A percentile compares a stretch with the other conserved stretches of the same genome.
These are phyloP conservation scores for Orycteropus afer DNA, from an alignment of 2,113 vertebrate species.

Conservation along the genomic window DNA sequence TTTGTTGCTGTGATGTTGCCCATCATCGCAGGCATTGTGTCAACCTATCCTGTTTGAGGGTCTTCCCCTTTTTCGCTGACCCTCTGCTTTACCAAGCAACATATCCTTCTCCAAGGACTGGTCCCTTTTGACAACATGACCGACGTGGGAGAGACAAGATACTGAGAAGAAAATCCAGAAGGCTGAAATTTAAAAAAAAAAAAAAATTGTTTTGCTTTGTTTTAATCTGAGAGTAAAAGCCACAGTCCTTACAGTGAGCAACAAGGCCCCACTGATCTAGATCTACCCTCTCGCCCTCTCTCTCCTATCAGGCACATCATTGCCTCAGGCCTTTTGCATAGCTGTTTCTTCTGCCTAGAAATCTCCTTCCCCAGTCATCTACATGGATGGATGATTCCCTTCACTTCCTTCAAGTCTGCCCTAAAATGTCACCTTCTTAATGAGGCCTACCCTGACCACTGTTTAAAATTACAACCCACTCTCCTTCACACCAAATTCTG, in stretches of 20 bases:
- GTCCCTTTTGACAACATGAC: too few relatives aligned
- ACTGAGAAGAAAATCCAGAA: slow-evolving; percentile 23
- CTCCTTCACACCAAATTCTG: background rate
- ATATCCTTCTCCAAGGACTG: too few relatives aligned
- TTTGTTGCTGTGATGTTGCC: too few relatives aligned
- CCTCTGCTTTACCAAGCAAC: too few relatives aligned
- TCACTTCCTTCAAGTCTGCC: background rate
- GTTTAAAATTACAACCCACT: background rate
- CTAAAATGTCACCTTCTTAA: background rate
- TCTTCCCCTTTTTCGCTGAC: too few relatives aligned
- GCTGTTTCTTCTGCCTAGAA: background rate
- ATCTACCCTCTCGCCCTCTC: background rate
- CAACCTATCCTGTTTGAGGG: too few relatives aligned
- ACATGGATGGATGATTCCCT: background rate
- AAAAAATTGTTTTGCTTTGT: background rate
- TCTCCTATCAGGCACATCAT: background rate
- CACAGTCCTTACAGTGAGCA: background rate
- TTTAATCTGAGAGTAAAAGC: background rate
- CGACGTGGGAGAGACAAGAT: background rate
- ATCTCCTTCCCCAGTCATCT: background rate
- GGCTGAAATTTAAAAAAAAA: background rate
- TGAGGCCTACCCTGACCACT: background rate
- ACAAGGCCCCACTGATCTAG: background rate
- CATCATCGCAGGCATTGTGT: too few relatives aligned
- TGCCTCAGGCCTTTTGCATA: background rate